Evolutionary conservation across 2,113 vertebrate genomes (phyloP).

Genomic region (Balaenoptera acutorostrata): DNA sequence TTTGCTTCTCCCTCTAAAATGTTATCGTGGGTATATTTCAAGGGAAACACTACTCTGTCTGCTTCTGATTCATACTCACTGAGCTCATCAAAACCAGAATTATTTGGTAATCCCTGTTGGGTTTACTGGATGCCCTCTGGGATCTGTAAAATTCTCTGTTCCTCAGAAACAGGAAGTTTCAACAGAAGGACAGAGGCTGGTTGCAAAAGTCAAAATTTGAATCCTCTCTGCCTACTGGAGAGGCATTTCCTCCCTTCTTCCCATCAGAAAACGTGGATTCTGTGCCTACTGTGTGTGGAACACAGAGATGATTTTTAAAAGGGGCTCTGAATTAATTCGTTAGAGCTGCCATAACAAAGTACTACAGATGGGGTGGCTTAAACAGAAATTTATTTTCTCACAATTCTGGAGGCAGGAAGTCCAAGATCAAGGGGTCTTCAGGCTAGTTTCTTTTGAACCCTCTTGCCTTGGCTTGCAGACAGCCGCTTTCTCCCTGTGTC

Average conservation of each 20-base stretch:
- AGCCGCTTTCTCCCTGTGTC: neutral
- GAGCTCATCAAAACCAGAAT: conserved; percentile 72
- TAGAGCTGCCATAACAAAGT: neutral
- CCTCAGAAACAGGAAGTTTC: conserved; percentile 77
- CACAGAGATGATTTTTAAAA: neutral
- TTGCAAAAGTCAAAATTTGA: conserved; percentile 47
- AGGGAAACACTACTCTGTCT: conserved; percentile 53
- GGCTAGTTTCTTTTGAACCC: neutral
- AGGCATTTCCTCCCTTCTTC: neutral
- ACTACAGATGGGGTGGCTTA: neutral
- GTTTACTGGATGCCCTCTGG: conserved; percentile 72
- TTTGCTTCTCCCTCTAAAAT: conserved; percentile 27
- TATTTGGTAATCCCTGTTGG: conserved; percentile 70
- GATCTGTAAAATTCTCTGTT: conserved; percentile 66
- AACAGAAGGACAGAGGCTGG: conserved; percentile 45
- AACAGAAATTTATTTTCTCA: neutral
- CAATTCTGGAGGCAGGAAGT: neutral
- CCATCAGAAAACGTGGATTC: neutral
- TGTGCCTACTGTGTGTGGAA: neutral
- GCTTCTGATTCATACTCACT: conserved; percentile 66
- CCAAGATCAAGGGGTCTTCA: neutral
- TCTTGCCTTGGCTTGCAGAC: neutral
- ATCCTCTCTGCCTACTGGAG: neutral
- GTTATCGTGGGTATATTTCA: conserved; percentile 52
- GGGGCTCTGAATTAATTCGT: neutral